A percentile compares a stretch with the other conserved stretches of the same genome.
These are phyloP conservation scores for Linnaemya vulpina DNA, from an alignment of 2,888 invertebrate species.

Conservation along the genomic window DNA sequence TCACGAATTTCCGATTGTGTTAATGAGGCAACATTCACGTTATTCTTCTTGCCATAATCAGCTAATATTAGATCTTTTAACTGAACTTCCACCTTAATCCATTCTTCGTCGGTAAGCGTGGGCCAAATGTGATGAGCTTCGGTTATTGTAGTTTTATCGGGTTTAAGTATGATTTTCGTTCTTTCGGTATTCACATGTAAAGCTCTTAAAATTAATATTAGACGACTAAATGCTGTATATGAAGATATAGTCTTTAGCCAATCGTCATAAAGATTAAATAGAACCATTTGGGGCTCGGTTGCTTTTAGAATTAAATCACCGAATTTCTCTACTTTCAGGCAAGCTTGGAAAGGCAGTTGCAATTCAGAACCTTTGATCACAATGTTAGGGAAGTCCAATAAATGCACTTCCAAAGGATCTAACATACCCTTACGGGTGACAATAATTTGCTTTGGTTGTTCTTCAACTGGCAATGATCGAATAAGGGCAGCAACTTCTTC, in stretches of 20 bases:
- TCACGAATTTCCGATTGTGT: constrained; percentile 99
- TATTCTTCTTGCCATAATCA: constrained; percentile 99
- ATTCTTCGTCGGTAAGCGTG: constrained; percentile 97
- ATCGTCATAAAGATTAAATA: constrained; percentile 99
- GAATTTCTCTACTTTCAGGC: constrained; percentile 99
- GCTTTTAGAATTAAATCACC: constrained; percentile 99
- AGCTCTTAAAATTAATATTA: constrained; percentile 97
- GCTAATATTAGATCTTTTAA: constrained; percentile 99
- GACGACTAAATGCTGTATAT: constrained; percentile 98
- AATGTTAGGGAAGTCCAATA: constrained; percentile 99
- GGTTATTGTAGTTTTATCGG: constrained; percentile 99
- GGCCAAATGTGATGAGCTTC: constrained; percentile 99
- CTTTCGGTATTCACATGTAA: constrained; percentile 99
- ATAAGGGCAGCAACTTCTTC: constrained; percentile 99
- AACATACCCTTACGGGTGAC: constrained; percentile 99
- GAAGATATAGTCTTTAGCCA: constrained; percentile 99
- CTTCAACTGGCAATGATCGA: constrained; percentile 99
- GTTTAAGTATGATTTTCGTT: constrained; percentile 98
- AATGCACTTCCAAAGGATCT: constrained; percentile 99
- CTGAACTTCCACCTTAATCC: constrained; percentile 99
- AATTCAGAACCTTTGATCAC: constrained; percentile 99
- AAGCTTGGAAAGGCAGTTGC: constrained; percentile 99
- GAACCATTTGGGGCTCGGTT: constrained; percentile 99
- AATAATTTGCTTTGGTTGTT: constrained; percentile 99
- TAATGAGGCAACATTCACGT: constrained; percentile 98